Evolutionary conservation across 1,140 invertebrate species (phyloP), one percentile per base, ranked within the genome.

Genomic region (Odontomachus brunneus): DNA sequence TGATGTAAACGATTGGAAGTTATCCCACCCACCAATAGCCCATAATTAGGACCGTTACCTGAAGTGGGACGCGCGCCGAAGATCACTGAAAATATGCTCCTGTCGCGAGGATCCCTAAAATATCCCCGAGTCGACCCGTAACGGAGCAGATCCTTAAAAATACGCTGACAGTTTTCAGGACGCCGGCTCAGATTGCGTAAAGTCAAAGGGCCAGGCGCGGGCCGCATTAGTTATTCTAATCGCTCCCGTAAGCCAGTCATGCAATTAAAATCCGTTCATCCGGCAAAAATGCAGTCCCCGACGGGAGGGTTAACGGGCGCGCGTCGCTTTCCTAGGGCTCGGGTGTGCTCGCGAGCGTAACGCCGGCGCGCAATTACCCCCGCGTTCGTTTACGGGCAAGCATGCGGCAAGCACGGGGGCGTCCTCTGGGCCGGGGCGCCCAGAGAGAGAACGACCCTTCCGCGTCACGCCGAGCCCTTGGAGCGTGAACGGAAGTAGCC

Each of bases 401-500:
- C 53, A 55, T 19, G 53, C 19, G 17, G n/a, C n/a, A 33, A 33
- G n/a, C 33, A 22, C 12, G 15, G 17, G 33, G 17, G 29, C 26
- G n/a, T 29, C 17, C 7, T 3, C n/a, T 3, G 60, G 2, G 12
- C 12, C 17, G 60, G 17, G n/a, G 17, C 17, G 3, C 11, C 26
- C 9, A 12, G 7, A 7, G 60, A 63, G 29, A 29, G 62, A 38
- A 59, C 69, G 57, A 65, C n/a, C 24, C 48, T 60, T 63, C 67
- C 49, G 26, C 72, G 78, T 67, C 72, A 22, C 78, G 44, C 62
- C 53, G 66, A 57, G 62, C 57, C 44, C 57, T 81, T 65, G 19
- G 59, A 84, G 86, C 85, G 85, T 84, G 76, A 87, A 87, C 86
- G 86, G 86, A 88, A 88, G 78, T 88, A 82, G 82, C 76, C 86